Base-by-base conservation (phyloP, 1,140 invertebrate genomes). In the Phymorhynchus buccinoides region DNA sequence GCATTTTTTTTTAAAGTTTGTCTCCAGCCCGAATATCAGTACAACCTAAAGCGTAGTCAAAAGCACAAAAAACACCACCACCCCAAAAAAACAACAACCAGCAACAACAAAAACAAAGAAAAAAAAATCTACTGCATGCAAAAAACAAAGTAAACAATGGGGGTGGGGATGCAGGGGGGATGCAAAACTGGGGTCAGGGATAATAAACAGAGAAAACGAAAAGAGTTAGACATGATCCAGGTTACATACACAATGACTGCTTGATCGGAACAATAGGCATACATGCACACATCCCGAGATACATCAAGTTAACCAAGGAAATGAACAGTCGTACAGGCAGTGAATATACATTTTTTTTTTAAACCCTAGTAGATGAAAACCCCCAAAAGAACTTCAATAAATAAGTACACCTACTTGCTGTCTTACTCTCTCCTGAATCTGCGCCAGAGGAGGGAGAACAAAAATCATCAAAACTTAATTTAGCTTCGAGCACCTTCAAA, bases 361-460 rank as follows among this genome's bases (percentile, higher is more conserved):
- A 27, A 12, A 66, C 4, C 7, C 68, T 14, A 66, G 7, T 14
- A 66, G n/a, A 66, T 7, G n/a, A 27, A 22, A 66, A 66, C 18
- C 18, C 9, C 68, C 9, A 73, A 73, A 73, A 73, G 30, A 66
- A 66, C 27, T 66, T 14, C 6, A 37, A 68, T 1, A 68, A n/a
- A 68, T 2, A 37, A 73, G 1, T 30, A 32, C 68, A 73, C 68
- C 27, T 73, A 73, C 68, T 73, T 73, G 32, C 27, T 12, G 14
- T 9, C 35, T 73, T 68, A 68, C 62, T 73, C 68, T 73, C 68
- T 30, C 68, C 68, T 27, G 68, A 32, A 73, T 73, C 68, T 73
- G 68, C 37, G 7, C 30, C 35, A 37, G 68, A 1, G 37, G n/a
- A n/a, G n/a, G n/a, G n/a, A 73, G 22, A 32, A 73, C 30, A 41